Evolutionary conservation across 2,888 invertebrate genomes (phyloP).

Genomic region (Morpho deidamia): DNA sequence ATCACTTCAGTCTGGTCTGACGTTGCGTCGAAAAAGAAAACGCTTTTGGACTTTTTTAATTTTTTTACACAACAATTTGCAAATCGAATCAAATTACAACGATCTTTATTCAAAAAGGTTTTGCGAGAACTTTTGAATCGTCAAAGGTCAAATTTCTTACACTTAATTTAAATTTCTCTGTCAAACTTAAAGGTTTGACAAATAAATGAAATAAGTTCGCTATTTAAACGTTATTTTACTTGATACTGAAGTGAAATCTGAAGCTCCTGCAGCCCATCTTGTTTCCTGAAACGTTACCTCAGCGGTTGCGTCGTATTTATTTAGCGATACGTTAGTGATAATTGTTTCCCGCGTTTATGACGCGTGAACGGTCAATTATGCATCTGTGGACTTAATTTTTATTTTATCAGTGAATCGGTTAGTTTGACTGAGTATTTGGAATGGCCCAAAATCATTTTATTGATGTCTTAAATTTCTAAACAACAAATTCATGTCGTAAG

Average conservation of each 20-base stretch:
- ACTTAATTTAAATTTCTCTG: too few species aligned
- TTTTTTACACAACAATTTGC: too few species aligned
- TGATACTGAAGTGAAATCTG: neutral
- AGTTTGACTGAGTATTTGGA: constrained; percentile 6
- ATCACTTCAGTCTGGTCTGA: too few species aligned
- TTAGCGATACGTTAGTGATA: constrained; percentile 42
- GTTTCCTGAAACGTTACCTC: constrained; percentile 20
- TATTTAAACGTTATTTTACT: too few species aligned
- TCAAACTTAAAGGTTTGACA: too few species aligned
- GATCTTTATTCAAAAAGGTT: too few species aligned
- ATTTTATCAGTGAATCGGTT: constrained; percentile 13
- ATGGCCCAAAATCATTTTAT: neutral
- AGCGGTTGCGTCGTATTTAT: constrained; percentile 41
- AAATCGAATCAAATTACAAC: too few species aligned
- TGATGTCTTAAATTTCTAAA: neutral
- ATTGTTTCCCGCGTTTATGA: constrained; percentile 28
- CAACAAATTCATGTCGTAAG: neutral
- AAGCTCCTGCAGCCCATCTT: constrained; percentile 26
- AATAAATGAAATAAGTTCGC: too few species aligned
- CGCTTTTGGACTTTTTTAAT: too few species aligned
- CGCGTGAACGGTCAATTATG: constrained; percentile 24
- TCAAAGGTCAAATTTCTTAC: too few species aligned
- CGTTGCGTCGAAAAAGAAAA: too few species aligned
- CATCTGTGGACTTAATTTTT: constrained; percentile 23
- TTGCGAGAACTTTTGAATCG: too few species aligned